Evolutionary conservation across 2,888 invertebrate species (phyloP).

Genomic region (Acanthoscelides obtectus): DNA sequence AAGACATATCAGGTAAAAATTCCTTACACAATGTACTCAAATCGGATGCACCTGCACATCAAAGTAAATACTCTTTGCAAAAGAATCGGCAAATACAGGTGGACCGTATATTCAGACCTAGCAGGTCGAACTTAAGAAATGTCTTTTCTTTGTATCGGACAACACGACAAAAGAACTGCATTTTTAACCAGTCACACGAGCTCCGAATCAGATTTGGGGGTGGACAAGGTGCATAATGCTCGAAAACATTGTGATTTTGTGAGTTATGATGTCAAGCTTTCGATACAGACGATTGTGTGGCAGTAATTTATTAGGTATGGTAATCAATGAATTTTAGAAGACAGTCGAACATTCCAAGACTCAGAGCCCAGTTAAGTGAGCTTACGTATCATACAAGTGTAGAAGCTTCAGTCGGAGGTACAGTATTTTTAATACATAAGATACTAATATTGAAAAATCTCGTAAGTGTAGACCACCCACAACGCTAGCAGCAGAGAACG

Average conservation of each 20-base stretch:
- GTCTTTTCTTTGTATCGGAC: neutral
- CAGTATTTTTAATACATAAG: too few relatives aligned
- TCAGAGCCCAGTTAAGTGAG: too few relatives aligned
- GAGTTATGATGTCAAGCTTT: neutral
- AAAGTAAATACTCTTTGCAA: conserved; percentile 24
- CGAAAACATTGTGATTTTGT: neutral
- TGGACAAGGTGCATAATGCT: neutral
- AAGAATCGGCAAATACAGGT: conserved; percentile 23
- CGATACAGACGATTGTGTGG: neutral
- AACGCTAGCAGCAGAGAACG: too few relatives aligned
- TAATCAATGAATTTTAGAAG: too few relatives aligned
- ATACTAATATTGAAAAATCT: too few relatives aligned
- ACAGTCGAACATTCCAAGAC: too few relatives aligned
- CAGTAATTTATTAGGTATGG: too few relatives aligned
- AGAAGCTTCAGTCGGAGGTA: too few relatives aligned
- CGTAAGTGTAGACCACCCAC: too few relatives aligned
- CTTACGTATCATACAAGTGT: too few relatives aligned
- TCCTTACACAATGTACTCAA: neutral
- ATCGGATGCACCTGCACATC: conserved; percentile 18
- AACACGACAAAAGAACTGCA: neutral
- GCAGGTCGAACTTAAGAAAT: neutral
- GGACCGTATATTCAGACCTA: conserved; percentile 8
- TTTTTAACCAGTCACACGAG: neutral
- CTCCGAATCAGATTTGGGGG: neutral
- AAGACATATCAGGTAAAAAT: neutral